Percentiles rank a stretch among this genome's conserved stretches.
Conservation (phyloP, 1,140 invertebrate species). For the Drosophila nikananu region DNA sequence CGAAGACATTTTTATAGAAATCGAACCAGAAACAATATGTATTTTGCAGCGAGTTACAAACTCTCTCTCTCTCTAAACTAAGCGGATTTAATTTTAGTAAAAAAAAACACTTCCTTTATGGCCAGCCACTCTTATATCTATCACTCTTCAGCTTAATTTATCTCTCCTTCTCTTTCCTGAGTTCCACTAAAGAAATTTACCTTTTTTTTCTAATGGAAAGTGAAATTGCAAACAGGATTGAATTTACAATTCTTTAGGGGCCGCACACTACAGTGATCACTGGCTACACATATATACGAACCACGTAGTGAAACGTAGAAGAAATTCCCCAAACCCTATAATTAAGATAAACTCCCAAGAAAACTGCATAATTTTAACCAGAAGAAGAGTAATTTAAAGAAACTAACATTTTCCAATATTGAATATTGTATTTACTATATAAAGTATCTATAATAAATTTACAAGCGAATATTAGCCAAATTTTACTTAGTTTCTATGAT, state of each 20-base stretch:
- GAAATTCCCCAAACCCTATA: slow-evolving; percentile 47
- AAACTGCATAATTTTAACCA: slow-evolving; percentile 78
- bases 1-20: slow-evolving; percentile 40
- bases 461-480: slow-evolving; percentile 63
- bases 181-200: neutral
- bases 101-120: neutral
- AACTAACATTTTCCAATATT: slow-evolving; percentile 65
- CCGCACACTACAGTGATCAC: slow-evolving; percentile 22
- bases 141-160: neutral
- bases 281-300: slow-evolving; percentile 43
- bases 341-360: slow-evolving; percentile 34
- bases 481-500: slow-evolving; percentile 28
- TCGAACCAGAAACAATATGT: slow-evolving; percentile 21
- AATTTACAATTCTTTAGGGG: slow-evolving; percentile 6
- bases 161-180: neutral
- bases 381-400: slow-evolving; percentile 18
- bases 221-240: slow-evolving; percentile 11
- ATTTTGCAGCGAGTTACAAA: slow-evolving; percentile 31
- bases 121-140: neutral
- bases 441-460: slow-evolving; percentile 60
- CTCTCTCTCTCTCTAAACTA: slow-evolving; percentile 8
- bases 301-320: slow-evolving; percentile 50
- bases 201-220: neutral
- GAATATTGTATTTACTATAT: slow-evolving; percentile 55
- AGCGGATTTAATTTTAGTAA: slow-evolving; percentile 8